Base-by-base conservation (phyloP, 2,797 vertebrate genomes). In the Bufotes viridis region DNA sequence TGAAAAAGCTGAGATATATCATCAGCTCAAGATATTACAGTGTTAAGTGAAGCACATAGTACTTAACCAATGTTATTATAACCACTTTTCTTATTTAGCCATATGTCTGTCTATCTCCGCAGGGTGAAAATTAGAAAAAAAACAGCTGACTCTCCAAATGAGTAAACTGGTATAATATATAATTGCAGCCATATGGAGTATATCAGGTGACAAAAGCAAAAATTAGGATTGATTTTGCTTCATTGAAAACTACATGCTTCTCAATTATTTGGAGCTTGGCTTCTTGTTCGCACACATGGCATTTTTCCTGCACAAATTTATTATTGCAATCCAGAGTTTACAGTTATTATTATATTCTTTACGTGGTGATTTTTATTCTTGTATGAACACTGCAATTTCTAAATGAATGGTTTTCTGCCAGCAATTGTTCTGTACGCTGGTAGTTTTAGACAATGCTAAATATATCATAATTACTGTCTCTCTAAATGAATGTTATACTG, bases 161-260 rank as follows among this genome's bases (percentile, higher is more conserved):
- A 83, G 61, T 8, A 78, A 69, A 70, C 72, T 84, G 72, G 81
- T 51, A 79, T 84, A 78, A 84, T 88, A 70, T 84, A 79, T 88
- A 88, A 88, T 88, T 88, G 75, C 42, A 79, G 53, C 86, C 87
- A 88, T 84, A 88, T 88, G 87, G 87, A 88, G 81, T 78, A 65
- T 69, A 87, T 83, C 87, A 83, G 81, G 81, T 87, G 87, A 87
- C 81, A 78, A 76, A 78, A 60, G 72, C 53, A 76, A 61, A 87
- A 87, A 87, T 87, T 69, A 83, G 81, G 74, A 87, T 87, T 83
- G 83, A 87, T 87, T 87, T 83, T 83, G 61, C 87, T 57, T 29
- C 61, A 67, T 70, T 82, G 60, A 76, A 82, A 82, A 79, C 53
- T 72, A 79, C 74, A 88, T 88, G 81, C 53, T 79, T 88, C 83